Conservation (phyloP, 2,113 vertebrate species). For the Anguilla japonica region DNA sequence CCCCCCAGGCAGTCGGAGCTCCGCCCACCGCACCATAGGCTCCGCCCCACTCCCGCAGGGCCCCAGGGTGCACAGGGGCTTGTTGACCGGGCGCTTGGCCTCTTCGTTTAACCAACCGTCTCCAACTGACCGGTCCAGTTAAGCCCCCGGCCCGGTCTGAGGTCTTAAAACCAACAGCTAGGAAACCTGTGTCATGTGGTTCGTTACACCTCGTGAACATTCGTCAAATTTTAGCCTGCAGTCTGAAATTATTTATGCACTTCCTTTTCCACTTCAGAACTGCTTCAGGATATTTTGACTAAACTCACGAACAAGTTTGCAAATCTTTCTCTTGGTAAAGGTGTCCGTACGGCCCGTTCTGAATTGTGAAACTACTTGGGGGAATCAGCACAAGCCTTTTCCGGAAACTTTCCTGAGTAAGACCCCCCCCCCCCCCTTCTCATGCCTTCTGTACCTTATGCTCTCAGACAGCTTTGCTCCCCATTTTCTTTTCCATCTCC, state of each 20-base stretch:
- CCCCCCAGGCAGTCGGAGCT: background rate
- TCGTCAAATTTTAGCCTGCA: background rate
- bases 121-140: background rate
- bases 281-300: background rate
- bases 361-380: background rate
- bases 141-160: background rate
- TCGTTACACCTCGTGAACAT: background rate
- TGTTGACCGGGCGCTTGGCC: background rate
- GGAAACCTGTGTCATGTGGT: background rate
- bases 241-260: too few relatives aligned
- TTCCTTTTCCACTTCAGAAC: background rate
- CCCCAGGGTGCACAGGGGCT: background rate
- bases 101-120: background rate
- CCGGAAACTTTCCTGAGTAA: background rate
- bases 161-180: background rate
- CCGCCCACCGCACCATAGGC: background rate
- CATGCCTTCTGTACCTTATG: too few relatives aligned
- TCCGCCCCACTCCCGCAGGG: background rate
- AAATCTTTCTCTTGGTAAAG: background rate
- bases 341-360: background rate
- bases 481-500: conserved; percentile 35
- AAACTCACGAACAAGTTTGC: background rate
- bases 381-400: background rate
- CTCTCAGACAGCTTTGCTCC: too few relatives aligned
- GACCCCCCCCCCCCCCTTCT: background rate